Conservation (phyloP, 2,797 vertebrate species). For the Sarcophilus harrisii region DNA sequence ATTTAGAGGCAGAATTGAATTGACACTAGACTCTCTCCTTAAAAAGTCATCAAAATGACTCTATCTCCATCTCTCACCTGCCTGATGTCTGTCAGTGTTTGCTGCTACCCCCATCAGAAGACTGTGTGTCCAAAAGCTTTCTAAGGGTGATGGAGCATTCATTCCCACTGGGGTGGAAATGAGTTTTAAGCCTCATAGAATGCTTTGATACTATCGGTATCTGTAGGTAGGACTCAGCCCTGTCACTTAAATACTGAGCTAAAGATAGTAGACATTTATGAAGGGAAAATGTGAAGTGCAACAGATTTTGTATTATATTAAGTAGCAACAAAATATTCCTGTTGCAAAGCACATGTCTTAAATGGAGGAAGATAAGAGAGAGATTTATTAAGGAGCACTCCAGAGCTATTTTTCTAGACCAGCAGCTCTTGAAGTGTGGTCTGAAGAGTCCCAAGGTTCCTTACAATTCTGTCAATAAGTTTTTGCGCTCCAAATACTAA, state of each 20-base stretch:
- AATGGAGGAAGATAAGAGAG: not conserved
- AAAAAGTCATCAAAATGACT: conserved; percentile 9
- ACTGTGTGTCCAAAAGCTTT: not conserved
- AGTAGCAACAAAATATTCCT: conserved; percentile 48
- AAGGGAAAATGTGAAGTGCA: conserved; percentile 22
- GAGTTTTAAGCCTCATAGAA: conserved; percentile 35
- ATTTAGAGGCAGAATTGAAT: conserved; percentile 16
- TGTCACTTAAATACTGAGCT: conserved; percentile 31
- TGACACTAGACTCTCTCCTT: not conserved
- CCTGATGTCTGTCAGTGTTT: conserved; percentile 7
- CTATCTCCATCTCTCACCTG: not conserved
- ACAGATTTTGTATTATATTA: conserved; percentile 24
- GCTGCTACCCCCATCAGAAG: conserved; percentile 21
- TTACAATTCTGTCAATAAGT: not conserved
- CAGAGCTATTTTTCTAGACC: not conserved
- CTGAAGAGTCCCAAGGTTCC: not conserved
- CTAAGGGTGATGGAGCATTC: not conserved
- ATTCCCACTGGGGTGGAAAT: conserved; percentile 42
- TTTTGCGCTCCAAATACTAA: not conserved
- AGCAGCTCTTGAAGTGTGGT: not conserved
- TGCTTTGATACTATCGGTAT: conserved; percentile 44
- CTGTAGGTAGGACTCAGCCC: not conserved
- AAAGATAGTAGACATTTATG: not conserved
- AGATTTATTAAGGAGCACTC: conserved; percentile 28
- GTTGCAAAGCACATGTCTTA: not conserved